Percentiles rank a stretch among this genome's conserved stretches.
Evolutionary conservation across 1,140 invertebrate genomes (phyloP).

Genomic region (Stegodyphus dumicola): DNA sequence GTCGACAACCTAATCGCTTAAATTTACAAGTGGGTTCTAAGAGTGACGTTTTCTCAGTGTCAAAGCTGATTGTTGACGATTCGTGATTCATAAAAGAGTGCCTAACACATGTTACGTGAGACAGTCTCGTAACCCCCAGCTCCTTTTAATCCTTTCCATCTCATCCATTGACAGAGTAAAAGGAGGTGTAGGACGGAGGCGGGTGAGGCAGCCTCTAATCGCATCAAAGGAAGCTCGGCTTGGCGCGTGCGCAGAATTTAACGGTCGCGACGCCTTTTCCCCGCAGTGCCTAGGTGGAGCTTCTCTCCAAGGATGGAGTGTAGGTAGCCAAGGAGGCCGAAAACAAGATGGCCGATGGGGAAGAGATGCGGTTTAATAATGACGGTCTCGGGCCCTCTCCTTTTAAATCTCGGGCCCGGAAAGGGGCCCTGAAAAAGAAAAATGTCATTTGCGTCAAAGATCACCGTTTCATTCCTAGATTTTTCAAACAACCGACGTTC

Average conservation of each 20-base stretch:
- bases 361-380: slow-evolving; percentile 15
- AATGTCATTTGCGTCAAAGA: slow-evolving; percentile 98
- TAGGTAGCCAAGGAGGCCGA: not conserved
- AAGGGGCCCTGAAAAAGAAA: slow-evolving; percentile 99
- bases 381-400: slow-evolving; percentile 9
- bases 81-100: too few relatives aligned
- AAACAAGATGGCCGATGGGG: slow-evolving; percentile 53
- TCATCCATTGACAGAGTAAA: not conserved
- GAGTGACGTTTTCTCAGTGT: too few relatives aligned
- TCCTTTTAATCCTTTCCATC: not conserved
- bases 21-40: too few relatives aligned
- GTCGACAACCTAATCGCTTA: too few relatives aligned
- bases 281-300: not conserved
- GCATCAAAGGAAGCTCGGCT: not conserved
- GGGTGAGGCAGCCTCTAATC: not conserved
- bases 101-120: too few relatives aligned
- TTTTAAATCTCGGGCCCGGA: slow-evolving; percentile 71
- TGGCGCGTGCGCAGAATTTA: not conserved
- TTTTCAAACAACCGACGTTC: slow-evolving; percentile 99
- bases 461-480: slow-evolving; percentile 98
- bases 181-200: too few relatives aligned
- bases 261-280: not conserved
- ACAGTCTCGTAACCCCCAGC: too few relatives aligned
- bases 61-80: too few relatives aligned
- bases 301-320: slow-evolving; percentile 7